Conservation (phyloP, 2,113 vertebrate genomes). For the Phoenicopterus ruber region DNA sequence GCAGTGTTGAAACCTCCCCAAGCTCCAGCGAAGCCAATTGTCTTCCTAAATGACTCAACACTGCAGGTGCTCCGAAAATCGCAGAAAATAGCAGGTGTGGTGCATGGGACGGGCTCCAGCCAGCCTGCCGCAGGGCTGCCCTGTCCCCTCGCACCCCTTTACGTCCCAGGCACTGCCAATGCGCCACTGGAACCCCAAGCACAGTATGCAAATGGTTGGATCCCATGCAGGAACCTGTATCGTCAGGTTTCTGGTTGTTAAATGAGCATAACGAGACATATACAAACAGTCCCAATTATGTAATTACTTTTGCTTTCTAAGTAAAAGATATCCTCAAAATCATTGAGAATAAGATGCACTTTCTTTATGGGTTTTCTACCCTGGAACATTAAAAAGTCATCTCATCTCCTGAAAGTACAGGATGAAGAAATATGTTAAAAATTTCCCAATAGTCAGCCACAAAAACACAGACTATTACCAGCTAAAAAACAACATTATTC, state of each 20-base stretch:
- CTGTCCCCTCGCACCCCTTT: fast-evolving
- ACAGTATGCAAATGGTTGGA: too few relatives aligned
- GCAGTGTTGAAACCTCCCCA: neutral
- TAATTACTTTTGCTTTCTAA: neutral
- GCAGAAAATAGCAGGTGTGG: neutral
- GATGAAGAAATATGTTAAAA: constrained; percentile 38
- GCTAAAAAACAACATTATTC: constrained; percentile 51
- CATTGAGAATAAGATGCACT: neutral
- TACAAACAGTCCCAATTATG: neutral
- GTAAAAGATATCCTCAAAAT: neutral
- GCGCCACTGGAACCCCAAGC: fast-evolving
- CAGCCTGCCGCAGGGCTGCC: neutral
- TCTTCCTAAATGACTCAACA: fast-evolving
- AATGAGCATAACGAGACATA: neutral
- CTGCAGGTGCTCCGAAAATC: neutral
- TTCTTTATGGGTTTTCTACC: neutral
- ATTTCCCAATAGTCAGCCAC: constrained; percentile 39
- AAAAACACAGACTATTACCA: constrained; percentile 39
- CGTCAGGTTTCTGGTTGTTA: neutral
- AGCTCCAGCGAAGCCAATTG: neutral
- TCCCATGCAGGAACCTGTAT: too few relatives aligned
- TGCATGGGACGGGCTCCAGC: fast-evolving
- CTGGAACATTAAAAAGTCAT: neutral
- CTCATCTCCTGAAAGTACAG: constrained; percentile 18
- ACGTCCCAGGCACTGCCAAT: neutral